phyloP scores from a whole-genome alignment of 1,140 invertebrate species.

The Sarcophaga peregrina region DNA sequence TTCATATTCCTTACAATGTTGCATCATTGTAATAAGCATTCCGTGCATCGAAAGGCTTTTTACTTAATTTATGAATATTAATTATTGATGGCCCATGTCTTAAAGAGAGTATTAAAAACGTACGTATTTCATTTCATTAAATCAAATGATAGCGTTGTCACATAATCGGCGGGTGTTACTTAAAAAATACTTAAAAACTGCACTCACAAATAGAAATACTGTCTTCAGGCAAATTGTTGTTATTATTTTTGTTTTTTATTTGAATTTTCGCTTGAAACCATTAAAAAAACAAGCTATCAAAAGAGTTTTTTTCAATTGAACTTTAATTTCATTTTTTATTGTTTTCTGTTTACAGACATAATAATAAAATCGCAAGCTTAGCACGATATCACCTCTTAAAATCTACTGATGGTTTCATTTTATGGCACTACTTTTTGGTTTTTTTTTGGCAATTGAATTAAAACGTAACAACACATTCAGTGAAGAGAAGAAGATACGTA shows the following conservation, averaged over 20 bases:
- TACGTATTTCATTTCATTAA: too few species aligned
- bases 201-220: not conserved
- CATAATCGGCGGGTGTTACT: too few species aligned
- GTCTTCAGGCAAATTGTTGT: too few species aligned
- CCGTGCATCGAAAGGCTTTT: too few species aligned
- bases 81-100: too few species aligned
- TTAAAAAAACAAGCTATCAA: not conserved
- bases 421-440: not conserved
- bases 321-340: not conserved
- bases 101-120: too few species aligned
- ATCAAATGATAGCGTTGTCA: not conserved
- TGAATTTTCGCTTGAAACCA: not conserved
- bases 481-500: too few species aligned
- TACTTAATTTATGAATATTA: too few species aligned
- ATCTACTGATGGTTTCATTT: conserved; percentile 8
- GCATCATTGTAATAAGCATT: too few species aligned
- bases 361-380: conserved; percentile 22
- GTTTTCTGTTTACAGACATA: not conserved
- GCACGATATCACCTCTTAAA: conserved; percentile 24
- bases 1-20: too few species aligned
- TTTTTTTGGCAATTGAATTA: not conserved
- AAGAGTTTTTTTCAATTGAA: not conserved
- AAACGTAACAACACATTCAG: not conserved
- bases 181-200: not conserved
- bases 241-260: not conserved